Conservation (phyloP, 1,140 invertebrate genomes). For the Cotesia typhae region DNA sequence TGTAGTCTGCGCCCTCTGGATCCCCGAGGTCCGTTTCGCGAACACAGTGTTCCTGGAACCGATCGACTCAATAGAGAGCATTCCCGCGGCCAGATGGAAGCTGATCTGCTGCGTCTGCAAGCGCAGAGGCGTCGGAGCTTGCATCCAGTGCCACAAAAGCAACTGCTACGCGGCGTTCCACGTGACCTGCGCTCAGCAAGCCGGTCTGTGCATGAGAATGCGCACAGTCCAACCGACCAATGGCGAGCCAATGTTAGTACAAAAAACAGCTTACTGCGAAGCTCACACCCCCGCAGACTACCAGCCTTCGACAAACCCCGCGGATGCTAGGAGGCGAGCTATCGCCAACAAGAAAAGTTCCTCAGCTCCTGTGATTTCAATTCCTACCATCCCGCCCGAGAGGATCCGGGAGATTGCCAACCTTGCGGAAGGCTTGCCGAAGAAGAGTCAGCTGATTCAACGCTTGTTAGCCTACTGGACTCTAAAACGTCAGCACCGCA, state of each 20-base stretch:
- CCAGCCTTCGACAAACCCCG: constrained; percentile 61
- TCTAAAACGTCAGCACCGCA: constrained; percentile 92
- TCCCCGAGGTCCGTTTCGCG: constrained; percentile 97
- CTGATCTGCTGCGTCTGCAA: constrained; percentile 97
- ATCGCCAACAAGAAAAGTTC: constrained; percentile 84
- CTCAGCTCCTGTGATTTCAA: constrained; percentile 88
- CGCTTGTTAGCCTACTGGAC: constrained; percentile 93
- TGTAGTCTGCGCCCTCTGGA: constrained; percentile 98
- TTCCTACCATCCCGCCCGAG: constrained; percentile 93
- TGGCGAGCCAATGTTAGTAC: constrained; percentile 80
- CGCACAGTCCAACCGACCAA: constrained; percentile 83
- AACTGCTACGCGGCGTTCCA: constrained; percentile 98
- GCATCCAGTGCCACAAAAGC: constrained; percentile 96
- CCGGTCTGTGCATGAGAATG: constrained; percentile 95
- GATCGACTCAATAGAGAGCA: constrained; percentile 95
- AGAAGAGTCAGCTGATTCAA: constrained; percentile 88
- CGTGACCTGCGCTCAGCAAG: constrained; percentile 98
- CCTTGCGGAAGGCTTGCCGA: constrained; percentile 69
- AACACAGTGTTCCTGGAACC: constrained; percentile 98
- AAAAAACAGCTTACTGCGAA: constrained; percentile 96
- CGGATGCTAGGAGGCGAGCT: constrained; percentile 69
- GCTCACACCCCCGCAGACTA: constrained; percentile 88
- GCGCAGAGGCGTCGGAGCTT: constrained; percentile 91
- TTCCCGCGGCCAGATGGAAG: constrained; percentile 94
- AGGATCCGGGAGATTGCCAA: constrained; percentile 85